These are phyloP conservation scores for Ficedula albicollis DNA, from an alignment of 2,797 vertebrate genomes.

Conservation along the genomic window DNA sequence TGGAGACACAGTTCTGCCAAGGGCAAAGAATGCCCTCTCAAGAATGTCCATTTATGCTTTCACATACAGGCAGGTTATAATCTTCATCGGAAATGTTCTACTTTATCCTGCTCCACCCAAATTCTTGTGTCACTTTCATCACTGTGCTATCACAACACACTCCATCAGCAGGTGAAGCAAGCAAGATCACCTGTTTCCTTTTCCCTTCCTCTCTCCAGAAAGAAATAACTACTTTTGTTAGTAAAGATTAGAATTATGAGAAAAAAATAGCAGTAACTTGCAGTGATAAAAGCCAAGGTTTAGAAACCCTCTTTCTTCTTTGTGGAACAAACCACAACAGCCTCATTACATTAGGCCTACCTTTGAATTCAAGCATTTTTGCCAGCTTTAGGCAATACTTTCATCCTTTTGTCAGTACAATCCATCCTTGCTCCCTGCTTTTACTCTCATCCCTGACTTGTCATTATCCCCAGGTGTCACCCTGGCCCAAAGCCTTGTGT, in stretches of 20 bases:
- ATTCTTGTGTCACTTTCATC: not conserved
- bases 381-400: not conserved
- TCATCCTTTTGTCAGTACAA: not conserved
- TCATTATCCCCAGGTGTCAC: not conserved
- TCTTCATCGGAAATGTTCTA: not conserved
- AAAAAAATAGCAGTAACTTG: not conserved
- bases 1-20: not conserved
- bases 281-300: not conserved
- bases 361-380: not conserved
- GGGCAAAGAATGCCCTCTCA: not conserved
- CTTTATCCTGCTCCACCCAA: not conserved
- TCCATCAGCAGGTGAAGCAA: not conserved
- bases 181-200: not conserved
- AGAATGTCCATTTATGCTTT: not conserved
- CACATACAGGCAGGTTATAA: not conserved
- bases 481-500: not conserved
- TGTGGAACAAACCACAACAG: not conserved
- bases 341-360: not conserved
- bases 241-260: not conserved
- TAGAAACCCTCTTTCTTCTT: not conserved
- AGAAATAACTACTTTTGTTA: too few relatives aligned
- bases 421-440: accelerated
- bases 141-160: not conserved
- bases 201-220: not conserved
- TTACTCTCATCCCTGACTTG: not conserved